phyloP scores from a whole-genome alignment of 2,888 invertebrate species.

The Hemaris fuciformis region DNA sequence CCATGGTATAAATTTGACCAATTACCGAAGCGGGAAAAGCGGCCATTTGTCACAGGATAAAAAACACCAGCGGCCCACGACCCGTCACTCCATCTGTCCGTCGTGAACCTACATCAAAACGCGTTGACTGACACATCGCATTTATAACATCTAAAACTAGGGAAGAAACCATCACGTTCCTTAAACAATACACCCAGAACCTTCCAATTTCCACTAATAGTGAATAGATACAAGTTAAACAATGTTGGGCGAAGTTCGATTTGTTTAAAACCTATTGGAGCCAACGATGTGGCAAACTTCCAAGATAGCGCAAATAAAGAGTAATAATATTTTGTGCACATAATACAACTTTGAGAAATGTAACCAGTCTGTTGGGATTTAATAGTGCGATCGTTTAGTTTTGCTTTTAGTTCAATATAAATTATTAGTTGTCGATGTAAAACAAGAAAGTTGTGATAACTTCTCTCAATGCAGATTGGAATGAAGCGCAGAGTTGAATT shows the following conservation, averaged over 20 bases:
- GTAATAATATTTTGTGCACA: neutral
- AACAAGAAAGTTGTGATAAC: too few species aligned
- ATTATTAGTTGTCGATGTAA: too few species aligned
- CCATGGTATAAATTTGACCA: conserved; percentile 61
- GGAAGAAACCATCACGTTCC: conserved; percentile 7
- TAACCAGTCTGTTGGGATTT: neutral
- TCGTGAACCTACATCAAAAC: conserved; percentile 65
- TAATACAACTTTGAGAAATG: neutral
- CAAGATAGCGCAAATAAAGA: conserved; percentile 6
- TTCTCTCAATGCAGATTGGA: too few species aligned
- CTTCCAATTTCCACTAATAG: neutral
- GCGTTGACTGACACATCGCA: conserved; percentile 63
- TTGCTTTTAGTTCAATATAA: neutral
- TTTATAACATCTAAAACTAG: conserved; percentile 53
- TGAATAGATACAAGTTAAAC: neutral
- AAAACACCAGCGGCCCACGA: conserved; percentile 52
- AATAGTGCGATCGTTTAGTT: neutral
- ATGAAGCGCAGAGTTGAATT: too few species aligned
- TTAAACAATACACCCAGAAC: conserved; percentile 6
- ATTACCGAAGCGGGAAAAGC: conserved; percentile 57
- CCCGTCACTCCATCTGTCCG: conserved; percentile 69
- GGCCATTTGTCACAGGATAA: conserved; percentile 69
- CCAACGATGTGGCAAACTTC: conserved; percentile 3
- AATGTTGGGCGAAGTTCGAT: neutral
- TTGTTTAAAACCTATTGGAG: neutral